Percentiles rank a stretch among this genome's conserved stretches.
These are phyloP conservation scores for Wiebesia pumilae DNA, from an alignment of 1,140 invertebrate species.

Conservation along the genomic window DNA sequence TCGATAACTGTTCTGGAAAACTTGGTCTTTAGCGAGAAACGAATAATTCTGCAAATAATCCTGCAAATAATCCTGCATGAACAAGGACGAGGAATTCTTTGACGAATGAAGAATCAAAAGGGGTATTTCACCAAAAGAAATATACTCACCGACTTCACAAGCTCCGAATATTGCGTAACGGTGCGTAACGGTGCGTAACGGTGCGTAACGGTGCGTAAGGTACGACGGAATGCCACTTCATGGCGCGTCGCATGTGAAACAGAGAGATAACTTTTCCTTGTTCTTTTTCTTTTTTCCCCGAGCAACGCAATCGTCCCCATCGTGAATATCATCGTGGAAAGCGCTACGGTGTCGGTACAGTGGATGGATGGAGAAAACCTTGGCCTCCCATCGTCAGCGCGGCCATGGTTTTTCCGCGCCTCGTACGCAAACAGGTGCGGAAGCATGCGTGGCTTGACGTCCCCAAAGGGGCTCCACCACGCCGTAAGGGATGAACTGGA, in stretches of 20 bases:
- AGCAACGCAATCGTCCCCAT: not conserved
- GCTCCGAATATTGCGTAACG: too few species aligned
- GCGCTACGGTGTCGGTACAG: too few species aligned
- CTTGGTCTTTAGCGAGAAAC: not conserved
- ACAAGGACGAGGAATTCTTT: not conserved
- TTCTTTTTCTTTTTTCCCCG: not conserved
- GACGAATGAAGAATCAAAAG: not conserved
- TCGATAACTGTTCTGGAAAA: not conserved
- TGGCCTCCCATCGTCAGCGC: not conserved
- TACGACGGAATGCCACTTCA: not conserved
- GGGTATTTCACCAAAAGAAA: not conserved
- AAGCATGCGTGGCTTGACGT: not conserved
- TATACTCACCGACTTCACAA: not conserved
- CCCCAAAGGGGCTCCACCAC: not conserved
- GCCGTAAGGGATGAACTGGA: conserved; percentile 61
- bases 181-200: not conserved
- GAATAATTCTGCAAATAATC: too few species aligned
- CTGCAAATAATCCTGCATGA: not conserved
- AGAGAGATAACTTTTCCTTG: too few species aligned
- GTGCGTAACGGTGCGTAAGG: not conserved
- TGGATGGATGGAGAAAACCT: not conserved
- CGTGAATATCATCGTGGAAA: not conserved
- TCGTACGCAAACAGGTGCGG: conserved; percentile 34
- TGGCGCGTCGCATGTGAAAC: too few species aligned
- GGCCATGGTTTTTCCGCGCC: not conserved